Evolutionary conservation across 2,113 vertebrate genomes (phyloP), one percentile per base, ranked within the genome.

Genomic region (Tupaia tana): DNA sequence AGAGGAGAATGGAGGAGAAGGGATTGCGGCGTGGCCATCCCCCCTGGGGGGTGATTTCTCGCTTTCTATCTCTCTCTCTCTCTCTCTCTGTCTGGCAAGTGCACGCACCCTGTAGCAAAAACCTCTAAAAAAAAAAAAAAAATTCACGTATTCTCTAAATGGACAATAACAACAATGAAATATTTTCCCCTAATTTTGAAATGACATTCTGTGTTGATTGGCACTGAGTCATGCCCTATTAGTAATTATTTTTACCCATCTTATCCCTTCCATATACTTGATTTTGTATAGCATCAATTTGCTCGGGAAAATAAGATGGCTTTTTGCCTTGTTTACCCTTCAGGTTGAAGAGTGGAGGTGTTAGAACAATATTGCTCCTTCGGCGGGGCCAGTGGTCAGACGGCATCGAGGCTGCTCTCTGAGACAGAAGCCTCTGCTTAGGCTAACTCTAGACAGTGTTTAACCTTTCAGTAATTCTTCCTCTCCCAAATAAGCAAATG

Each of bases 391-490:
- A 3, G 29, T 1, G 22, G 34, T 82, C 64, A 70, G 77, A 58
- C 5, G 29, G 78, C 25, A 25, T 22, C 3, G 14, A 56, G 93
- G n/a, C 78, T 82, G 58, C 29, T 86, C 67, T 67, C 87, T 9
- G 19, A 92, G 73, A 63, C n/a, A 66, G 66, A 34, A 71, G 90
- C 59, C 91, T 88, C 73, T 96, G 95, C 82, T 83, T 79, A 34
- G 82, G 89, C 89, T 91, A 64, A 88, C 82, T 85, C 63, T 80
- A 56, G 63, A 43, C 64, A 73, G n/a, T 96, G 83, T 92, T 97
- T 96, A 97, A 95, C 94, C 97, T 96, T 96, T 85, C 86, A 56
- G 3, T 95, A 95, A 94, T 95, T 97, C 91, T 95, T 95, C 88
- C 82, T 81, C 90, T 95, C 63, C 22, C 91, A 89, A 89, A 92